phyloP scores from a whole-genome alignment of 1,140 invertebrate species.

The Drosophila cardini region DNA sequence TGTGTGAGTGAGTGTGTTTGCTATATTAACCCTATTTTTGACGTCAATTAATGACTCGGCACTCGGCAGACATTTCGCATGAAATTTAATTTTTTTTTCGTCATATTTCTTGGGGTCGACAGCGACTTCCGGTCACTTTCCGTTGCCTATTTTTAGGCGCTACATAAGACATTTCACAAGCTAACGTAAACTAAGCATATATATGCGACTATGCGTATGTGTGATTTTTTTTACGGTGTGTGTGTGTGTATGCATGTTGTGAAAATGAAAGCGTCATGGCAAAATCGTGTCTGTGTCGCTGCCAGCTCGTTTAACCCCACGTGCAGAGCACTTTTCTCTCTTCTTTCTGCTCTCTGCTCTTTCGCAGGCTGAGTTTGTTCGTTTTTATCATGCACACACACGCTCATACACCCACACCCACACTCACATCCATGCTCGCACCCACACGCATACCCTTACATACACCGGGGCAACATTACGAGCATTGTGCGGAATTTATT shows the following conservation, averaged over 20 bases:
- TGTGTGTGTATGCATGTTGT: constrained; percentile 12
- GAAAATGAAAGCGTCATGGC: constrained; percentile 29
- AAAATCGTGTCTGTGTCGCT: constrained; percentile 41
- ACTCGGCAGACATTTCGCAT: constrained; percentile 47
- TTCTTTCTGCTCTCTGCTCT: constrained; percentile 3
- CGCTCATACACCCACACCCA: constrained; percentile 1
- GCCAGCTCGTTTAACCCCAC: constrained; percentile 45
- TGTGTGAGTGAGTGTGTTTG: constrained; percentile 14
- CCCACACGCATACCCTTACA: constrained; percentile 5
- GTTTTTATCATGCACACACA: constrained; percentile 30
- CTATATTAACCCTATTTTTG: constrained; percentile 79
- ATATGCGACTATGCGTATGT: constrained; percentile 1
- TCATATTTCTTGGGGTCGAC: constrained; percentile 61
- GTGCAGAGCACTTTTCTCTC: constrained; percentile 27
- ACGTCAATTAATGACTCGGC: constrained; percentile 77
- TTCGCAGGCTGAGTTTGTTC: constrained; percentile 7
- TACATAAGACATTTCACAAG: constrained; percentile 53
- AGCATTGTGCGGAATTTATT: constrained; percentile 76
- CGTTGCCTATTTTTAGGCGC: constrained; percentile 72
- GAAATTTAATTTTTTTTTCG: constrained; percentile 60
- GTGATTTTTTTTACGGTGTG: neutral
- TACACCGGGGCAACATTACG: constrained; percentile 43
- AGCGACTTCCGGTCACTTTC: constrained; percentile 67
- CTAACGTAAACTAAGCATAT: constrained; percentile 23
- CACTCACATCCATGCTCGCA: constrained; percentile 4